Percentiles rank a stretch among this genome's conserved stretches.
These are phyloP conservation scores for Umimayanthus kanabou DNA, from an alignment of 92 coral and sea anemone genomes.

Conservation along the genomic window DNA sequence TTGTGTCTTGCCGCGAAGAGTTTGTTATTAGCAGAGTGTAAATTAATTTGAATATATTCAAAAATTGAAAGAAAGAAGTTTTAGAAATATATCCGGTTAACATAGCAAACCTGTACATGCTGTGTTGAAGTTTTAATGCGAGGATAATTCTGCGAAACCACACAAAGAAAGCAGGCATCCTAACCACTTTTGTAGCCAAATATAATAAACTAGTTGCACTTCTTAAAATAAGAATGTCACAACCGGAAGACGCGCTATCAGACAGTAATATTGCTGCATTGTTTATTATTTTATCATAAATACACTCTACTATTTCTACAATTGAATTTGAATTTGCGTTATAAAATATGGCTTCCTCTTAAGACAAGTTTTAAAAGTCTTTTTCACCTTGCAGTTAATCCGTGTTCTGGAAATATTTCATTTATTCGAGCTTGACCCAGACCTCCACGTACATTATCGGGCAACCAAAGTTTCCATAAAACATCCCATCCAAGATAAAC, in stretches of 20 bases:
- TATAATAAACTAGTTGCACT: not conserved
- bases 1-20: not conserved
- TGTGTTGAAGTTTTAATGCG: not conserved
- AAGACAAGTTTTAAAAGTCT: not conserved
- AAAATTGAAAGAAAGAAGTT: not conserved
- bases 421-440: not conserved
- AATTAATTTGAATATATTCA: not conserved
- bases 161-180: not conserved
- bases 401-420: not conserved
- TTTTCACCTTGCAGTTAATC: not conserved
- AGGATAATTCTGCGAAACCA: not conserved
- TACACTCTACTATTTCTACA: not conserved
- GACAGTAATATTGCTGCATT: not conserved
- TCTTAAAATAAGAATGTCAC: not conserved
- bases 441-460: not conserved
- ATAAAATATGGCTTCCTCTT: not conserved
- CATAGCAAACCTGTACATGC: not conserved
- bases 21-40: not conserved
- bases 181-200: not conserved
- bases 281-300: not conserved
- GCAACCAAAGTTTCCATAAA: no score
- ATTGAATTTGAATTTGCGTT: not conserved
- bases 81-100: not conserved
- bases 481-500: conserved; percentile 16
- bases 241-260: not conserved